Base-by-base conservation (phyloP, 2,797 vertebrate species). In the Gobio occitaniae region DNA sequence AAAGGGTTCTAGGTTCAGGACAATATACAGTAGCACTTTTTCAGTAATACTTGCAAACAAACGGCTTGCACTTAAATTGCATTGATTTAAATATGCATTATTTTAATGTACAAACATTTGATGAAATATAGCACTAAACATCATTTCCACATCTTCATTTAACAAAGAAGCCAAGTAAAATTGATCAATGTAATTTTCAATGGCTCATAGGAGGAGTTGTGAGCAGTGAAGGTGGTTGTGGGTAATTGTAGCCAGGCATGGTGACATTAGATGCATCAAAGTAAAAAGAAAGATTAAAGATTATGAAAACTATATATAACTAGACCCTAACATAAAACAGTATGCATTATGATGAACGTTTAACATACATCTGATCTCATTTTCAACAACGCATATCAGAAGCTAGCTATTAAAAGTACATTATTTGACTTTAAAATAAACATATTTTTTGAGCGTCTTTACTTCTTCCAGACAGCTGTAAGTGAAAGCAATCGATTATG, bases 191-290 rank as follows among this genome's bases (percentile, higher is more conserved):
- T 91, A 88, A 87, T 90, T 91, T 88, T 94, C 91, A 94, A 89
- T 90, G 91, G 91, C 82, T 91, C 90, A 90, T 93, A 32, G 6
- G 12, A 16, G 6, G 13, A 65, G 13, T 32, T 16, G 61, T 32
- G 90, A 88, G 89, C 90, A 88, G 92, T 89, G 87, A 66, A 63
- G 47, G 91, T 89, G 92, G 92, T 88, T 92, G 89, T 89, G 77
- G 63, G 92, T 95, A 95, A 95, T 94, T 95, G 91, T 92, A 94
- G 87, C 92, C 94, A 95, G 94, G 90, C 92, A 52, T 83, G 84
- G 85, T 48, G 74, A 82, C 52, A 59, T 74, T 88, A 91, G 92
- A 90, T 92, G 21, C 63, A 21, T 59, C 56, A 32, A 41, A 74
- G 50, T 68, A 15, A 59, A 72, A 78, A 80, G 38, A 52, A 86